Base-by-base conservation (phyloP, 1,140 invertebrate genomes). In the Zaprionus lachaisei region DNA sequence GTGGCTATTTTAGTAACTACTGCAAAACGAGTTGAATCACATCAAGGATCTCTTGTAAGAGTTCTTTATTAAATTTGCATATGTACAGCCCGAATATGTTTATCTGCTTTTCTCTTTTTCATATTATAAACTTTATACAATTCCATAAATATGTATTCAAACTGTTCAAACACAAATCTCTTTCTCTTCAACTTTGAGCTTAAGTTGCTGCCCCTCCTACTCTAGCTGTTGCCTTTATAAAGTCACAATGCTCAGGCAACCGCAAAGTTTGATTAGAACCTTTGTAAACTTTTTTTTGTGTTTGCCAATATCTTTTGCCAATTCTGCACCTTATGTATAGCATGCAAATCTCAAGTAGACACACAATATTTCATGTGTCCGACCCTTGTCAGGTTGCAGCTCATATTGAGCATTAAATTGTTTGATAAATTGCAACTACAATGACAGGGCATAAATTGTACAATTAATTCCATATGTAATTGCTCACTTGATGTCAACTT, bases 371-470 rank as follows among this genome's bases (percentile, higher is more conserved):
- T 58, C 31, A 24, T 31, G 34, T 51, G 38, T 7, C n/a, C 6
- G 41, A 47, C 15, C 17, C 31, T 41, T 49, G 55, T 37, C 41
- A 58, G 15, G n/a, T 24, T 47, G 41, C 41, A 37, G 20, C 22
- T 68, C 7, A 58, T 49, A 58, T 58, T 31, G 49, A 37, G 44
- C 26, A 41, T 64, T 58, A 26, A 58, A 44, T 56, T 37, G 12
- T 57, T 72, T 69, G 62, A 68, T 54, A 47, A 66, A 63, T 65
- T 38, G 7, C 3, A 34, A 17, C 54, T 56, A 22, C 47, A 51
- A 51, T 51, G 47, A 24, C 54, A 28, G 58, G 11, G 20, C 26
- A 20, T 34, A n/a, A 44, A 38, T 28, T 65, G 24, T 26, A 61
- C 22, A 62, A 5, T 37, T 58, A 57, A 47, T 24, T 24, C 47